Percentiles rank a stretch among this genome's conserved stretches.
Conservation (phyloP, 2,113 vertebrate species). For the Thymallus thymallus region DNA sequence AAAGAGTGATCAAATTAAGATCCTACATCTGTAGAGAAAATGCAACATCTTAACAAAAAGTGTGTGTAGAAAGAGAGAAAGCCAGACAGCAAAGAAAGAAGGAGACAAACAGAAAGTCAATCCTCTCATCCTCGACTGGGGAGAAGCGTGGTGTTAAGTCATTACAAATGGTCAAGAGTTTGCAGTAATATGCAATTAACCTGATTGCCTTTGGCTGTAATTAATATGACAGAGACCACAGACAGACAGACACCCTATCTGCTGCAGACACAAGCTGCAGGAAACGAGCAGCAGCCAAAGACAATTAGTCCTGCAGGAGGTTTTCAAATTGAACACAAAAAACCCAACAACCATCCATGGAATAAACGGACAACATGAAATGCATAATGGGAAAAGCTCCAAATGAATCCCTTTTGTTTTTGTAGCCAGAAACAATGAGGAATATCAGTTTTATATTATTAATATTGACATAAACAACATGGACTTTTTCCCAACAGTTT, state of each 20-base stretch:
- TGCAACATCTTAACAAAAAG: too few relatives aligned
- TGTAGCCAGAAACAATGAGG: neutral
- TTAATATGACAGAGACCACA: conserved; percentile 51
- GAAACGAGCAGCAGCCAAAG: neutral
- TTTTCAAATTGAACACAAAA: too few relatives aligned
- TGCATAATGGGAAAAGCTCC: neutral
- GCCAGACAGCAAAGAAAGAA: neutral
- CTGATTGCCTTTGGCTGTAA: conserved; percentile 42
- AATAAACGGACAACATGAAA: too few relatives aligned
- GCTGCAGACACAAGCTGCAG: neutral
- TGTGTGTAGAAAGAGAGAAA: neutral
- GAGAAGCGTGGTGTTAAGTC: conserved; percentile 14
- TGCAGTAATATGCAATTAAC: conserved; percentile 50
- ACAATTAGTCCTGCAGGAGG: conserved; percentile 24
- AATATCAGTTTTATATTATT: neutral
- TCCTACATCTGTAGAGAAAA: too few relatives aligned
- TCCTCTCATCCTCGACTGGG: too few relatives aligned
- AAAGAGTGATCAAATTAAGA: too few relatives aligned
- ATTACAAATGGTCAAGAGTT: conserved; percentile 35
- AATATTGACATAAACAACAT: neutral
- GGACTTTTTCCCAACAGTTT: neutral
- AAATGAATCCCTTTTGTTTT: neutral
- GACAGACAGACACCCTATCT: neutral
- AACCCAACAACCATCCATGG: too few relatives aligned
- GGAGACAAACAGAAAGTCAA: neutral